phyloP scores from a whole-genome alignment of 2,113 vertebrate species.

The Elephantulus edwardii region DNA sequence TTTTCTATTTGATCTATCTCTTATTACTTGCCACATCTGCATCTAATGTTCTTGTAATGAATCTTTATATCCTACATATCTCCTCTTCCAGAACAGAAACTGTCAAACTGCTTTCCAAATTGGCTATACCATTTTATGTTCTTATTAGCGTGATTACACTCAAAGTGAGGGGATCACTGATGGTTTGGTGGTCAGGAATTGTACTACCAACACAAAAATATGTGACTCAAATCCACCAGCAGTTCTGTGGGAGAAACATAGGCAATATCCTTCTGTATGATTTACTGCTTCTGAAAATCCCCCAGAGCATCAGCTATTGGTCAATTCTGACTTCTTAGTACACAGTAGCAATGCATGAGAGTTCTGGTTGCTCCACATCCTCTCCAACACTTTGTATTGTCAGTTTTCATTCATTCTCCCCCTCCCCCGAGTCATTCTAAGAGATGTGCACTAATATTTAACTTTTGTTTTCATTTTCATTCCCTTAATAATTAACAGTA shows the following conservation, averaged over 20 bases:
- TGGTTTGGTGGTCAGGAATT: too few relatives aligned
- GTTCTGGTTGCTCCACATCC: not conserved
- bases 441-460: not conserved
- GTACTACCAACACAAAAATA: too few relatives aligned
- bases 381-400: not conserved
- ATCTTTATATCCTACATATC: not conserved
- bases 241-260: too few relatives aligned
- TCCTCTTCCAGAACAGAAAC: not conserved
- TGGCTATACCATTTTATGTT: not conserved
- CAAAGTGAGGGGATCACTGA: too few relatives aligned
- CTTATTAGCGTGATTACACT: too few relatives aligned
- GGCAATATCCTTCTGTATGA: too few relatives aligned
- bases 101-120: not conserved
- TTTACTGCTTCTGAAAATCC: too few relatives aligned
- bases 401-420: not conserved
- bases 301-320: too few relatives aligned
- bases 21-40: not conserved
- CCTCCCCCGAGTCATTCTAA: not conserved
- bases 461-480: not conserved
- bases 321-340: too few relatives aligned
- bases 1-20: not conserved
- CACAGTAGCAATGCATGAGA: not conserved
- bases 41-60: not conserved
- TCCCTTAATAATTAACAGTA: not conserved
- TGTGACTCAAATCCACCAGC: too few relatives aligned